Evolutionary conservation across 2,888 invertebrate genomes (phyloP).

Genomic region (Conops quadrifasciatus): DNA sequence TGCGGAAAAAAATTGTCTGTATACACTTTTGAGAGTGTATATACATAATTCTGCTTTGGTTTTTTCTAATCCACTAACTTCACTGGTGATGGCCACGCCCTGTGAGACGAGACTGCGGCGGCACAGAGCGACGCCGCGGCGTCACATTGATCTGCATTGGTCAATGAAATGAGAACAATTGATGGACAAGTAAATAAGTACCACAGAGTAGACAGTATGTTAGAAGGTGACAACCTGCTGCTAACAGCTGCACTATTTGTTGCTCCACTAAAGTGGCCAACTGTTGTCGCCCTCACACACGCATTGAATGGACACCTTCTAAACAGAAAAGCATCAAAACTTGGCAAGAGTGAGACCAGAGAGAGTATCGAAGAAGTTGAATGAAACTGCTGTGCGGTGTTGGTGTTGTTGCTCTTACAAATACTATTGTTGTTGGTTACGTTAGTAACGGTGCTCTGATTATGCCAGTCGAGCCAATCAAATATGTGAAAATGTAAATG

Average conservation of each 20-base stretch:
- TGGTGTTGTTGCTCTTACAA: background rate
- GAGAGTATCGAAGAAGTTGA: background rate
- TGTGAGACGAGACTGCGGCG: slow-evolving; percentile 21
- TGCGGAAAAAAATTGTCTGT: too few relatives aligned
- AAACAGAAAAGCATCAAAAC: too few relatives aligned
- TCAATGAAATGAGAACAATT: slow-evolving; percentile 60
- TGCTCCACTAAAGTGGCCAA: too few relatives aligned
- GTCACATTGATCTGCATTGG: slow-evolving; percentile 58
- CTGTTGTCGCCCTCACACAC: background rate
- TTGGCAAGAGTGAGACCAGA: background rate
- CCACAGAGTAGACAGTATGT: background rate
- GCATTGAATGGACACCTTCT: background rate
- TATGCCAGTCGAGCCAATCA: slow-evolving; percentile 62
- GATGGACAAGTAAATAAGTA: slow-evolving; percentile 29
- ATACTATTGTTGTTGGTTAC: slow-evolving; percentile 40
- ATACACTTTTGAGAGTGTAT: slow-evolving; percentile 20
- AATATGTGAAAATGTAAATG: slow-evolving; percentile 45
- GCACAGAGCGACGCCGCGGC: slow-evolving; percentile 32
- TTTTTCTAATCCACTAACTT: slow-evolving; percentile 25
- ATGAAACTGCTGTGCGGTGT: background rate
- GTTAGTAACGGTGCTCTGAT: slow-evolving; percentile 59
- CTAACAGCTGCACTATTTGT: background rate
- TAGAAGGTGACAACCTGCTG: background rate
- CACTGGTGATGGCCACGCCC: slow-evolving; percentile 24
- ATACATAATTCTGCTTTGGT: too few relatives aligned